Base-by-base conservation (phyloP, 2,113 vertebrate genomes). In the Nanorana parkeri region DNA sequence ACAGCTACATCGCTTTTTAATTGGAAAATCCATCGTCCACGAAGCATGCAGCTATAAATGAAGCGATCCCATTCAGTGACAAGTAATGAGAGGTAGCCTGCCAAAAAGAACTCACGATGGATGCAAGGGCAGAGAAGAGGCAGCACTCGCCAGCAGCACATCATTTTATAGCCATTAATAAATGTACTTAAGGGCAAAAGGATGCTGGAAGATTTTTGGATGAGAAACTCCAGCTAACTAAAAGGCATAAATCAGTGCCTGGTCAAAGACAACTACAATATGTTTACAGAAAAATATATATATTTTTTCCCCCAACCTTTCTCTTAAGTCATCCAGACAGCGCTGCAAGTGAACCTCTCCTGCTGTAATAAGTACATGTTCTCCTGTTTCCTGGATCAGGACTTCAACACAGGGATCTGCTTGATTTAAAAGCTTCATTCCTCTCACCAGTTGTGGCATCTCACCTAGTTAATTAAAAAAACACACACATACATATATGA, bases 261-360 rank as follows among this genome's bases (percentile, higher is more conserved):
- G 10, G 41, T 3, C 26, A 54, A 81, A 26, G 78, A 58, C 68
- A 52, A 36, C 68, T 64, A 63, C 68, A 63, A 51, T 29, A 47
- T 28, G 67, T 63, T 71, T 55, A 81, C 60, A 74, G 60, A 52
- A 75, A 28, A 41, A 76, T 28, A 83, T 71, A 83, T 8, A 24
- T 32, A 84, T 85, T 68, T 47, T 68, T 86, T 72, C 54, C 17
- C 65, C 89, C 86, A 81, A 99, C 98, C 97, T 95, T 78, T 97
- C 93, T 86, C 89, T 90, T 80, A 99, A 90, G 93, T 99, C 98
- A 67, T 99, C 97, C 87, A 99, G 91, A 87, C 98, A 99, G 60
- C 97, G 96, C 60, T 99, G 98, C 20, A 99, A 95, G 85, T 99
- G 97, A 85, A 99, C 96, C 86, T 99, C 97, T 69, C 97, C 98